These are phyloP conservation scores for Batillaria attramentaria DNA, from an alignment of 1,140 invertebrate species.

Conservation along the genomic window DNA sequence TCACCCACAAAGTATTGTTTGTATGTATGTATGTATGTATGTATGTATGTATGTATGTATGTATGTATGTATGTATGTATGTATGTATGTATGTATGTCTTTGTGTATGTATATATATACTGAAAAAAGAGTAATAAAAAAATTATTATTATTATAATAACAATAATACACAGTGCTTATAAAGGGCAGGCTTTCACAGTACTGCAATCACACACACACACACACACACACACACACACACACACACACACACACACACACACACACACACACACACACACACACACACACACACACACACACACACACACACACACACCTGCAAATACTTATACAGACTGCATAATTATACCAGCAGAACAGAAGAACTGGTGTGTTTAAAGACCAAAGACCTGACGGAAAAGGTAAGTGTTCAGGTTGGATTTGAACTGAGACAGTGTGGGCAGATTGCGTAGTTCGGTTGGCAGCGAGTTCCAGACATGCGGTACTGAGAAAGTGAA, in stretches of 20 bases:
- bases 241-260: slow-evolving; percentile 13
- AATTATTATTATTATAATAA: too few relatives aligned
- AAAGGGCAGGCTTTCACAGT: background rate
- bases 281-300: slow-evolving; percentile 5
- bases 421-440: background rate
- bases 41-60: background rate
- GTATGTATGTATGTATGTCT: background rate
- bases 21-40: background rate
- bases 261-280: background rate
- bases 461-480: too few relatives aligned
- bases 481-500: too few relatives aligned
- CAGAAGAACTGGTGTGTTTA: background rate
- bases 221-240: slow-evolving; percentile 13
- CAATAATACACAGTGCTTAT: background rate
- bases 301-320: slow-evolving; percentile 13
- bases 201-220: background rate
- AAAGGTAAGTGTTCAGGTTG: background rate
- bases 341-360: background rate
- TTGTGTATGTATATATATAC: too few relatives aligned
- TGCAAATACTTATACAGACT: background rate
- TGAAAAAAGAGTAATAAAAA: too few relatives aligned
- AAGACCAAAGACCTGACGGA: background rate
- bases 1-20: background rate
- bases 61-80: background rate
- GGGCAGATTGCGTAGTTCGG: too few relatives aligned